These are phyloP conservation scores for Syrphus vitripennis DNA, from an alignment of 2,888 invertebrate species.

Conservation along the genomic window DNA sequence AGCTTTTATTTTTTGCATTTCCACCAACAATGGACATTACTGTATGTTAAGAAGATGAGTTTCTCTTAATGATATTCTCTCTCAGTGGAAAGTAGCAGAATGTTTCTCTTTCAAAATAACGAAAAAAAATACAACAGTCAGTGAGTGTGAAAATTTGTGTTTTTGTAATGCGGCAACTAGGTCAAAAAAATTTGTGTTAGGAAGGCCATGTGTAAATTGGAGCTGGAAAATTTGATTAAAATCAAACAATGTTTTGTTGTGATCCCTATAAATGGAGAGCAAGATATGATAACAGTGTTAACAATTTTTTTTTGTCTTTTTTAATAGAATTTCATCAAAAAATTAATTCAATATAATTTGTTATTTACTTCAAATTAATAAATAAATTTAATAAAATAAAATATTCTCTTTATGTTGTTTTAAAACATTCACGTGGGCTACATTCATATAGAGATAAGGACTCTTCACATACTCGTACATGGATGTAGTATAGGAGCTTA, in stretches of 20 bases:
- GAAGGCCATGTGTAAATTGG: conserved; percentile 56
- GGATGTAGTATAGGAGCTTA: conserved; percentile 22
- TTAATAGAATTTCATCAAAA: background rate
- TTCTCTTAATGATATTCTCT: conserved; percentile 40
- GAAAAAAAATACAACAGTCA: no score
- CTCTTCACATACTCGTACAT: no score
- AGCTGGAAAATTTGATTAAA: conserved; percentile 46
- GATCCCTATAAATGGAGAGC: background rate
- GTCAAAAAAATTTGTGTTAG: conserved; percentile 55
- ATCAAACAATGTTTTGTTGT: conserved; percentile 32
- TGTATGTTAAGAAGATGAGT: background rate
- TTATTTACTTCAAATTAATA: background rate
- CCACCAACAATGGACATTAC: background rate
- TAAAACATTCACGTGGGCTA: background rate
- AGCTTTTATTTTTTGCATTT: conserved; percentile 44
- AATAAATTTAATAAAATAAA: background rate
- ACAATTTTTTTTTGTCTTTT: background rate
- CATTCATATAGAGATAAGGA: background rate
- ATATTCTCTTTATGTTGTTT: background rate
- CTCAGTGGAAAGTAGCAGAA: background rate
- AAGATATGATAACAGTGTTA: background rate
- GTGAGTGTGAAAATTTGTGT: conserved; percentile 1
- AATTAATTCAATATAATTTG: background rate
- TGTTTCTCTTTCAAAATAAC: conserved; percentile 30
- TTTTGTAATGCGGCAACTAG: conserved; percentile 47